These are phyloP conservation scores for Agrotis exclamationis DNA, from an alignment of 2,888 invertebrate genomes.

Conservation along the genomic window DNA sequence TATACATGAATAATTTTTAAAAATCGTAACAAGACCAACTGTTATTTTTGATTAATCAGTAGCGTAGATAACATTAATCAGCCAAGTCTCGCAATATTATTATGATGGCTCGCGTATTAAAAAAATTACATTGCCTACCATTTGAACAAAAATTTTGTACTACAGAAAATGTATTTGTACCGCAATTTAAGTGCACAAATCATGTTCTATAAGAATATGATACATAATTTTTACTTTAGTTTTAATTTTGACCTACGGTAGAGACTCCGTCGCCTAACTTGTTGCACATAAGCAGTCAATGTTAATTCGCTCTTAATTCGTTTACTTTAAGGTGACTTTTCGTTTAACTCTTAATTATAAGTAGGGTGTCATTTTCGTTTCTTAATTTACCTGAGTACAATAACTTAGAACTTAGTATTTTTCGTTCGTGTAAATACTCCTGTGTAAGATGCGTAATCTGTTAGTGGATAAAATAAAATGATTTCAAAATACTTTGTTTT, in stretches of 20 bases:
- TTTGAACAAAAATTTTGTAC: background rate
- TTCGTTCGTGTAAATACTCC: constrained; percentile 82
- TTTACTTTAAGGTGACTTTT: constrained; percentile 72
- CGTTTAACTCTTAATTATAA: constrained; percentile 69
- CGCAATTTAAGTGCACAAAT: constrained; percentile 36
- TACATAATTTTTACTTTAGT: constrained; percentile 27
- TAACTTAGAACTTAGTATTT: constrained; percentile 78
- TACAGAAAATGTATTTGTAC: constrained; percentile 23
- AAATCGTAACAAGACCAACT: constrained; percentile 2
- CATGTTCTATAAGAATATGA: constrained; percentile 32
- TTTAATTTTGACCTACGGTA: constrained; percentile 35
- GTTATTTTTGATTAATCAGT: constrained; percentile 7
- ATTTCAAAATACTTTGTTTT: constrained; percentile 70
- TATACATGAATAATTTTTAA: background rate
- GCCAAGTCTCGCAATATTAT: constrained; percentile 1
- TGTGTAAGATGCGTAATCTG: constrained; percentile 80
- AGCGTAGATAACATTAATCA: constrained; percentile 18
- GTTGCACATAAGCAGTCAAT: constrained; percentile 63
- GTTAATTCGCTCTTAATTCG: constrained; percentile 63
- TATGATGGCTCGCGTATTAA: background rate
- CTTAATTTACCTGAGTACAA: constrained; percentile 83
- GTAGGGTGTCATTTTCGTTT: constrained; percentile 75
- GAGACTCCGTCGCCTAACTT: constrained; percentile 24
- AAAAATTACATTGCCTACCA: background rate
- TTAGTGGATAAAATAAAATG: constrained; percentile 86